Evolutionary conservation across 2,113 vertebrate species (phyloP), one percentile per base, ranked within the genome.

Genomic region (Lophius piscatorius): DNA sequence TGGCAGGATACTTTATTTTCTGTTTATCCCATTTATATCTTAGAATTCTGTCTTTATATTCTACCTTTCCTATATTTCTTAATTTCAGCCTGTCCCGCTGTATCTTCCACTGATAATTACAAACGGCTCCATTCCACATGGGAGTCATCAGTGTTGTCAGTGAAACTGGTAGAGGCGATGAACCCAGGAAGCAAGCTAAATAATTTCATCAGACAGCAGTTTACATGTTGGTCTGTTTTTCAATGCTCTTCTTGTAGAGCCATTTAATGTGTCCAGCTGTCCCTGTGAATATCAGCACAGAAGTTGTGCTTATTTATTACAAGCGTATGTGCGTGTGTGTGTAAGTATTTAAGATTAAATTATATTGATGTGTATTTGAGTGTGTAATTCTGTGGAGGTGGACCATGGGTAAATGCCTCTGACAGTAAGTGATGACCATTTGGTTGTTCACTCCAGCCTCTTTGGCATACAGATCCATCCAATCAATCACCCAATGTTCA

Each of bases 371-470:
- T 23, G 7, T 35, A 14, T 45, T 18, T 41, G 6, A 17, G 1
- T 28, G 9, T 51, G 36, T 35, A 22, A 39, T 47, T 39, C 34
- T 47, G 23, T 51, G 61, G 57, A 70, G 42, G 36, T 22, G 33
- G 33, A 28, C 59, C 39, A 31, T 31, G 52, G 39, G 67, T 74
- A 77, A 78, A 44, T 40, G 51, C 35, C 40, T 33, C 39, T 74
- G 78, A 63, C 81, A 78, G 52, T 74, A 79, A 68, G 63, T 68
- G 77, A 79, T 83, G 77, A 79, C 41, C 28, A 14, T 23, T 55
- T 47, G 22, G 22, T 56, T 47, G 47, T 26, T 63, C 46, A 64
- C 51, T 79, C 47, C 21, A 69, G 58, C 54, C 63, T 68, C 41
- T 63, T 78, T 65, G 74, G 5, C 29, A 17, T 39, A 35, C 34